Evolutionary conservation across 2,113 vertebrate species (phyloP).

Genomic region (Indicator indicator): DNA sequence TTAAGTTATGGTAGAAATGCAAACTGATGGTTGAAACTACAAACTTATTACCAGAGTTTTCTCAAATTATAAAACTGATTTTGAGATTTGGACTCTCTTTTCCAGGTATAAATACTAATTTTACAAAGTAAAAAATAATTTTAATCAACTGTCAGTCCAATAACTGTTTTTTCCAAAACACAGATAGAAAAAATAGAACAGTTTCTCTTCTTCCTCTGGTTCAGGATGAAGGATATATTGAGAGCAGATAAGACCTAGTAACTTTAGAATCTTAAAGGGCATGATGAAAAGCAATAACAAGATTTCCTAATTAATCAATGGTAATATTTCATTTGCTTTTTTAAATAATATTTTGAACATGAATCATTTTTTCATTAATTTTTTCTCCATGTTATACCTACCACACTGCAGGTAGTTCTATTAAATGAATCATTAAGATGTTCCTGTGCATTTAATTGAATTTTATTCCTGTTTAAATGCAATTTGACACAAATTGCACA

Average conservation of each 20-base stretch:
- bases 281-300: neutral
- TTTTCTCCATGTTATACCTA: neutral
- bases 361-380: conserved; percentile 1
- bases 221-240: neutral
- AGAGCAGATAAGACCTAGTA: neutral
- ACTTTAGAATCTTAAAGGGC: neutral
- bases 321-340: conserved; percentile 12
- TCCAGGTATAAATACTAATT: neutral
- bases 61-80: neutral
- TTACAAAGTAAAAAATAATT: neutral
- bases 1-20: neutral
- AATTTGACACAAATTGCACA: conserved; percentile 36
- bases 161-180: neutral
- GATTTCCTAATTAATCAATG: neutral
- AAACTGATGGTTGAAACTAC: neutral
- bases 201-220: neutral
- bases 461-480: conserved; percentile 51
- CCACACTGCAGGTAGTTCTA: neutral
- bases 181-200: neutral
- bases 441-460: conserved; percentile 49
- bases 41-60: neutral
- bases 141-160: neutral
- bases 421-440: conserved; percentile 38
- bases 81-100: neutral
- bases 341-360: neutral